Conservation (phyloP, 2,113 vertebrate species). For the Stegastes partitus region DNA sequence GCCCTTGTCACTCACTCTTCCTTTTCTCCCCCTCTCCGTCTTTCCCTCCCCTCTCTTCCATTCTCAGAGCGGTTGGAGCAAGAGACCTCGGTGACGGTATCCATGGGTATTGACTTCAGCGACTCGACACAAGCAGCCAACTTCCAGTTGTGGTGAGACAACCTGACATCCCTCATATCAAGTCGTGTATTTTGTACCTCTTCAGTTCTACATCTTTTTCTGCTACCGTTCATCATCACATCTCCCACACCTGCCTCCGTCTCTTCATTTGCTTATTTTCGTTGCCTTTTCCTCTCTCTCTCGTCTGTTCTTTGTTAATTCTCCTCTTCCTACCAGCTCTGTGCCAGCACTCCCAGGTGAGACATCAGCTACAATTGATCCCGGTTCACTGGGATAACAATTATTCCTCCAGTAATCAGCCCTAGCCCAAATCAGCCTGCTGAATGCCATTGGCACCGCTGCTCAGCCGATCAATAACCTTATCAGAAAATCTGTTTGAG, state of each 20-base stretch:
- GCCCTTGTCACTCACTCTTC: slow-evolving; percentile 77
- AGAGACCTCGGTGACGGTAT: slow-evolving; percentile 88
- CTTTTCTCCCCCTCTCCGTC: slow-evolving; percentile 24
- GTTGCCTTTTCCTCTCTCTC: slow-evolving; percentile 68
- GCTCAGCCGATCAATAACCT: slow-evolving; percentile 92
- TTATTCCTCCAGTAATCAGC: slow-evolving; percentile 98
- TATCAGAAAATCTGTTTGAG: slow-evolving; percentile 91
- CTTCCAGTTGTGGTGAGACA: slow-evolving; percentile 96
- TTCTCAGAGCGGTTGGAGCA: slow-evolving; percentile 91
- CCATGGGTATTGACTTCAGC: slow-evolving; percentile 96
- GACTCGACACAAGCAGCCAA: slow-evolving; percentile 95
- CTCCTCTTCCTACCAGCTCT: slow-evolving; percentile 63
- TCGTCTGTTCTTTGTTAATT: slow-evolving; percentile 66
- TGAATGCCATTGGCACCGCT: slow-evolving; percentile 90
- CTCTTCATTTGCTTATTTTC: slow-evolving; percentile 16
- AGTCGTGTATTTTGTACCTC: neutral
- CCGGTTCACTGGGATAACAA: slow-evolving; percentile 94
- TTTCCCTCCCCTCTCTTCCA: slow-evolving; percentile 22
- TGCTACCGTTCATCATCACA: neutral
- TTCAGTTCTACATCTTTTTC: slow-evolving; percentile 25
- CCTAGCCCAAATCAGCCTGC: slow-evolving; percentile 92
- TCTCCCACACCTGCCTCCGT: neutral
- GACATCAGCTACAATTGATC: slow-evolving; percentile 95
- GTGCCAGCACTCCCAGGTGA: slow-evolving; percentile 87
- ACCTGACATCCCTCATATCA: slow-evolving; percentile 36